phyloP scores from a whole-genome alignment of 2,888 invertebrate species.

The Lasioglossum oenotherae region DNA sequence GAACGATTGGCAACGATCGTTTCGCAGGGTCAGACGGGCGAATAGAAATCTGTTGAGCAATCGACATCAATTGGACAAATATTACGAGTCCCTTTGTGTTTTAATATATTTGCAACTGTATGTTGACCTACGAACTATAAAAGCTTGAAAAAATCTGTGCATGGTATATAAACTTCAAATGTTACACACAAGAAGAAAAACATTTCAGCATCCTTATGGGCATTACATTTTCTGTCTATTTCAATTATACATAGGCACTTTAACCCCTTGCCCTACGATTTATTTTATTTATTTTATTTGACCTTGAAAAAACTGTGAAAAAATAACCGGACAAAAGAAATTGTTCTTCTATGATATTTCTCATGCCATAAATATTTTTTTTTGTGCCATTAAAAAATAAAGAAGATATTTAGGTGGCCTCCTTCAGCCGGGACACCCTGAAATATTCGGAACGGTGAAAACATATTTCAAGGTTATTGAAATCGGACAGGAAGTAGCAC shows the following conservation, averaged over 20 bases:
- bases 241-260: neutral
- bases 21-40: neutral
- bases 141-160: neutral
- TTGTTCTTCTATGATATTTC: no score
- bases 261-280: no score
- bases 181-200: neutral
- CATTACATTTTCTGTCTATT: neutral
- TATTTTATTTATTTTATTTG: no score
- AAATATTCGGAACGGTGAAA: no score
- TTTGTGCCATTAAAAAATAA: no score
- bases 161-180: neutral
- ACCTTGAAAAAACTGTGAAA: no score
- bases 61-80: slow-evolving; percentile 30
- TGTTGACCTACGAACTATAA: neutral
- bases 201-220: neutral
- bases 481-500: no score
- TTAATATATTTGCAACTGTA: neutral
- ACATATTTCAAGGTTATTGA: no score
- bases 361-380: no score
- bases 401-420: no score
- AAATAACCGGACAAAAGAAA: no score
- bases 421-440: no score
- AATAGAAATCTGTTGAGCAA: slow-evolving; percentile 21
- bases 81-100: slow-evolving; percentile 10
- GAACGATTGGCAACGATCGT: neutral